Evolutionary conservation across 2,797 vertebrate species (phyloP).

Genomic region (Mallotus villosus): DNA sequence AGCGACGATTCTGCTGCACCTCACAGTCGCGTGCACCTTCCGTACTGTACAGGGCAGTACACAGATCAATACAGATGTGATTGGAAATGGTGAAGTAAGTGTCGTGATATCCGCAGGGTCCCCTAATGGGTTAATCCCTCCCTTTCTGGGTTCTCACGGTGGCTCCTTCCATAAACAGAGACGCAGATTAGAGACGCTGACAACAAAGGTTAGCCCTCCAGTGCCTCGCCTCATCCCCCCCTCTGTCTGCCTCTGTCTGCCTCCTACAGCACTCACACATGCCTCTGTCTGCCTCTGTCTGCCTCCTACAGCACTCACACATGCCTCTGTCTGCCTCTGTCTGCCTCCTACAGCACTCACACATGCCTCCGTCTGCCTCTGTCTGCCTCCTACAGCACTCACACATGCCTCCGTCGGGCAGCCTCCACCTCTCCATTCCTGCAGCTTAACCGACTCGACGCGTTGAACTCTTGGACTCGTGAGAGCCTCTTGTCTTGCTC

Average conservation of each 20-base stretch:
- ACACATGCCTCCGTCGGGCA: constrained; percentile 58
- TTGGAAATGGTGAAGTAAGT: too few relatives aligned
- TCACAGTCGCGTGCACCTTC: neutral
- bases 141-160: constrained; percentile 39
- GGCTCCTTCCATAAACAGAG: constrained; percentile 51
- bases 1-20: neutral
- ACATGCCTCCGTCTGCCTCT: constrained; percentile 62
- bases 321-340: constrained; percentile 59
- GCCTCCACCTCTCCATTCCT: constrained; percentile 56
- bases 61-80: too few relatives aligned
- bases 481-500: constrained; percentile 64
- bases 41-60: neutral
- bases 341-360: constrained; percentile 61
- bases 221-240: constrained; percentile 45
- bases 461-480: constrained; percentile 51
- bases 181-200: constrained; percentile 37
- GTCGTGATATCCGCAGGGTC: constrained; percentile 23
- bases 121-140: constrained; percentile 57
- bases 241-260: constrained; percentile 60
- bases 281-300: too few relatives aligned
- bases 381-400: too few relatives aligned
- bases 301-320: constrained; percentile 61
- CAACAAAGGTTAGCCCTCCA: constrained; percentile 13
- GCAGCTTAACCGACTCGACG: constrained; percentile 47
- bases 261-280: constrained; percentile 55